Evolutionary conservation across 2,797 vertebrate genomes (phyloP), one percentile per base, ranked within the genome.

Genomic region (Cuniculus paca): DNA sequence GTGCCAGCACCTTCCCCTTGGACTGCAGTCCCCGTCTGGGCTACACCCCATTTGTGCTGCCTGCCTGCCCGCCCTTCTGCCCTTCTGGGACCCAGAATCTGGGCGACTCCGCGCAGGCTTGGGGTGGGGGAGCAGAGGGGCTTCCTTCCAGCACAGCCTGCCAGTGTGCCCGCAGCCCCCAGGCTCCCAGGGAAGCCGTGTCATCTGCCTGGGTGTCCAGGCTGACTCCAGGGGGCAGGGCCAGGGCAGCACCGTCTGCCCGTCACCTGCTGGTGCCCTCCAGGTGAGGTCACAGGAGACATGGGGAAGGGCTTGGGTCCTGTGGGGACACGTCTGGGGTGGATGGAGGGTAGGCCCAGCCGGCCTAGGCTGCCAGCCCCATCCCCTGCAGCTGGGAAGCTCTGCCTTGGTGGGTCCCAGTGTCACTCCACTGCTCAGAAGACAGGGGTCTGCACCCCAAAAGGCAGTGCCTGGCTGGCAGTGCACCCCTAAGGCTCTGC

Each of bases 11-110:
- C 45, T 11, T 4, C 28, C 42, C 11, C 10, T 31, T 36, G 28
- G 2, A 19, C 48, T 19, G 42, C 12, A 11, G 42, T 50, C n/a
- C 8, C 3, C 24, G n/a, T 19, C 34, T 65, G 26, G 6, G 31
- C 26, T 13, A n/a, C 2, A n/a, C 45, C 54, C 50, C 52, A 26
- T 22, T 31, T 7, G 22, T 5, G 26, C 6, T 19, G 12, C 13
- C 52, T 0, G 0, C 34, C 3, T 0, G 0, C 52, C 28, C 2
- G 2, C 58, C 28, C 17, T 14, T 19, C 74, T 61, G 75, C 48
- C 60, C 74, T 87, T 39, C 50, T 17, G 10, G 26, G 34, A 36
- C 86, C 19, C 6, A 42, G 81, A 52, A 14, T 52, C n/a, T 24
- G 26, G 34, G 16, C 1, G 20, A 36, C n/a, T 42, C 42, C 74